phyloP scores from a whole-genome alignment of 1,140 invertebrate genomes.

The Tenebrio molitor region DNA sequence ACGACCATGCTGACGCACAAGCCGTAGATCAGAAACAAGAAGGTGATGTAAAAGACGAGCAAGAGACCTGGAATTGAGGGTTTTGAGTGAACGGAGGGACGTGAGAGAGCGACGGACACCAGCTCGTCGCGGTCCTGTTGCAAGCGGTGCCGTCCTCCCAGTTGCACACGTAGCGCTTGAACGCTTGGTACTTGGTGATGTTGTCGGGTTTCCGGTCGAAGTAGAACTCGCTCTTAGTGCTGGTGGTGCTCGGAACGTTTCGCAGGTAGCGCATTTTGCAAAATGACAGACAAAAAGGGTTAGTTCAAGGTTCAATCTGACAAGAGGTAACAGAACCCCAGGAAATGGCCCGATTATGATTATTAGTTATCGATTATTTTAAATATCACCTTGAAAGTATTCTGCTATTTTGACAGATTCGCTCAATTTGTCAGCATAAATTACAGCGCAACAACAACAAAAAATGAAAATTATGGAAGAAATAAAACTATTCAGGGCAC shows the following conservation, averaged over 20 bases:
- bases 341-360: no score
- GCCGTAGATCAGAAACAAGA: neutral
- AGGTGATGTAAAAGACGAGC: conserved; percentile 1
- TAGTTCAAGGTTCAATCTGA: no score
- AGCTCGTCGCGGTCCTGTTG: neutral
- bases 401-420: no score
- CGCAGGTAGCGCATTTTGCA: conserved; percentile 5
- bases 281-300: no score
- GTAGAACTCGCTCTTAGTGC: conserved; percentile 1
- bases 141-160: conserved; percentile 4
- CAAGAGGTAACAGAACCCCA: no score
- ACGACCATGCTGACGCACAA: neutral
- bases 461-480: no score
- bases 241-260: conserved; percentile 7
- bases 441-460: no score
- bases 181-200: neutral
- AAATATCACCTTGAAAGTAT: no score
- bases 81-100: no score
- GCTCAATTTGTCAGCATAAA: no score
- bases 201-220: neutral
- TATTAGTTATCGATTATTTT: no score
- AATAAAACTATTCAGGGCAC: no score
- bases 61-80: conserved; percentile 1
- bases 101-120: neutral
- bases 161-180: neutral